Conservation (phyloP, 2,113 vertebrate species). For the Erinaceus europaeus region DNA sequence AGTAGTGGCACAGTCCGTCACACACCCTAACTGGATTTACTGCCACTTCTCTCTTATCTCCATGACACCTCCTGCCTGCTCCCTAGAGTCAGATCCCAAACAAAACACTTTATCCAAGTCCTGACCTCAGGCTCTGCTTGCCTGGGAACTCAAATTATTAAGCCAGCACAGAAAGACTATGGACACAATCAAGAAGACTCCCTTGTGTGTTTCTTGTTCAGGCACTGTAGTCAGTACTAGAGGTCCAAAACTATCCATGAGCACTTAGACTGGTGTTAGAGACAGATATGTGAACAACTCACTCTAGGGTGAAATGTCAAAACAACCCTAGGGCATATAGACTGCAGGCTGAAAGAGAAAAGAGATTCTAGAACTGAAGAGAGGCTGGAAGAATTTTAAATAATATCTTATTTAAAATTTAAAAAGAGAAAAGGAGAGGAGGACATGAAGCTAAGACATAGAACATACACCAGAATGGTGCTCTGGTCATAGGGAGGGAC, state of each 20-base stretch:
- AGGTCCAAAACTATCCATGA: too few relatives aligned
- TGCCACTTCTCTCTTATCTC: neutral
- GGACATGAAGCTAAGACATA: neutral
- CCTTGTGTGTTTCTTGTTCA: neutral
- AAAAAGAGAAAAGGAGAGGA: too few relatives aligned
- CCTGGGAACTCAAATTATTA: neutral
- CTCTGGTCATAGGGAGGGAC: neutral
- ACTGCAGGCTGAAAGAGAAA: neutral
- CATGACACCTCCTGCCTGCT: neutral
- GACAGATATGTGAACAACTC: too few relatives aligned
- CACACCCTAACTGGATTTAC: too few relatives aligned
- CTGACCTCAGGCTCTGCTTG: neutral
- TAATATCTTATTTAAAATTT: neutral
- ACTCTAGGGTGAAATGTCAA: neutral
- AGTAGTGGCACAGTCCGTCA: neutral
- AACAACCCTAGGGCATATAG: neutral
- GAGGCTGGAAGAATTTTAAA: too few relatives aligned
- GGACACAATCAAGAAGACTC: neutral
- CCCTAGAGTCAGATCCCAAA: neutral
- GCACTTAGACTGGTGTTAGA: neutral
- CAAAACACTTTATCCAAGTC: neutral
- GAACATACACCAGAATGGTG: too few relatives aligned
- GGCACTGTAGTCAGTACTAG: accelerated
- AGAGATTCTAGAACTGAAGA: neutral
- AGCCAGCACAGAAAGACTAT: neutral